Evolutionary conservation across 2,797 vertebrate species (phyloP).

Genomic region (Rousettus madagascariensis): DNA sequence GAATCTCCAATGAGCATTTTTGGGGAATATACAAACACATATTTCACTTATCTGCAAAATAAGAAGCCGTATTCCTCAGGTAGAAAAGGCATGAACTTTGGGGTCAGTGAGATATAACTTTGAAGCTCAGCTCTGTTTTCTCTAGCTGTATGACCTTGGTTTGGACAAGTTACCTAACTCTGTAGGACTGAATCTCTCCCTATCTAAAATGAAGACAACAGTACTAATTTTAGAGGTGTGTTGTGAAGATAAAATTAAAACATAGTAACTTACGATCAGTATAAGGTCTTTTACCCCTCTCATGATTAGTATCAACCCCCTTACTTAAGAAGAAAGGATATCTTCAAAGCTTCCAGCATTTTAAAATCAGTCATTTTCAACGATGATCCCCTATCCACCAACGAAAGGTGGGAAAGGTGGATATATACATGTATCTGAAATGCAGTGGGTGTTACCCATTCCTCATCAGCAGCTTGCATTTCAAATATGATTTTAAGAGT

Average conservation of each 20-base stretch:
- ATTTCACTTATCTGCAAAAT: conserved; percentile 2
- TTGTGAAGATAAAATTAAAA: conserved; percentile 12
- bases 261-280: not conserved
- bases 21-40: not conserved
- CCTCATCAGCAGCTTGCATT: not conserved
- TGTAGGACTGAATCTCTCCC: not conserved
- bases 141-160: not conserved
- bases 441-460: not conserved
- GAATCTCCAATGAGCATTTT: not conserved
- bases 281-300: not conserved
- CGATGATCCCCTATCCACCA: not conserved
- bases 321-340: not conserved
- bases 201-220: not conserved
- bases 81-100: not conserved
- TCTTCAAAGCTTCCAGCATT: not conserved
- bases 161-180: not conserved
- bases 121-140: not conserved
- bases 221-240: not conserved
- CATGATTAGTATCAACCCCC: not conserved
- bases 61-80: not conserved
- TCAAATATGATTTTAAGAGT: not conserved
- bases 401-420: not conserved
- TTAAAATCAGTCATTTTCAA: conserved; percentile 20
- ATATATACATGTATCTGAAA: not conserved
- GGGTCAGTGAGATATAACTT: not conserved